Base-by-base conservation (phyloP, 2,888 invertebrate genomes). In the Drosophila neonasuta region DNA sequence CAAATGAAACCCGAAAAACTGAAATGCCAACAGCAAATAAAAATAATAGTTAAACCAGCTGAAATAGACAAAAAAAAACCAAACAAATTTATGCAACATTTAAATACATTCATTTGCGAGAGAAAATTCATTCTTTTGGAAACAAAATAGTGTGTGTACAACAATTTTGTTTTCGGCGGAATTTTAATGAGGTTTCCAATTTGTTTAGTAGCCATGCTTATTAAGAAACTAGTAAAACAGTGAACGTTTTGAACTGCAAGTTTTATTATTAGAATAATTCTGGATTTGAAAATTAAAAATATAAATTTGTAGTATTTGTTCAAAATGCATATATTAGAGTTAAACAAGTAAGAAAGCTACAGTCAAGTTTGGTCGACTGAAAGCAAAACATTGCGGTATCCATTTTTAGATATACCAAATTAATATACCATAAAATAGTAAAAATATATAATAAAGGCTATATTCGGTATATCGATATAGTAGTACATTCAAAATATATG, bases 11-110 rank as follows among this genome's bases (percentile, higher is more conserved):
- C 41, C 45, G 30, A 34, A 36, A 32, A 61, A 55, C 7, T 20
- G 13, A 61, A 59, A 55, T 44, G n/a, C 46, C 7, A 46, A 45
- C 54, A 24, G 44, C 57, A 57, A 54, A 61, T 32, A 57, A 56
- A 42, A 48, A 60, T 34, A 64, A 34, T 41, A 42, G 13, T 50
- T 13, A 45, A 57, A 54, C 41, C 52, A 61, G 9, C 52, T 52
- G 32, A 60, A 59, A 54, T 39, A 29, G 29, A 20, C 11, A 51
- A 13, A 29, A 17, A 17, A 17, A 17, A 67, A 57, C 44, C 24
- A 15, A 29, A 44, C 13, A 34, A 39, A 49, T 24, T 8, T 51
- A 46, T 17, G 13, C 32, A 30, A 55, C 34, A 49, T 42, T 30
- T 17, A 45, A 60, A 60, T 36, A 54, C 36, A 54, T 29, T 20